Evolutionary conservation across 1,140 invertebrate species (phyloP).

Genomic region (Probaryconus sp.): DNA sequence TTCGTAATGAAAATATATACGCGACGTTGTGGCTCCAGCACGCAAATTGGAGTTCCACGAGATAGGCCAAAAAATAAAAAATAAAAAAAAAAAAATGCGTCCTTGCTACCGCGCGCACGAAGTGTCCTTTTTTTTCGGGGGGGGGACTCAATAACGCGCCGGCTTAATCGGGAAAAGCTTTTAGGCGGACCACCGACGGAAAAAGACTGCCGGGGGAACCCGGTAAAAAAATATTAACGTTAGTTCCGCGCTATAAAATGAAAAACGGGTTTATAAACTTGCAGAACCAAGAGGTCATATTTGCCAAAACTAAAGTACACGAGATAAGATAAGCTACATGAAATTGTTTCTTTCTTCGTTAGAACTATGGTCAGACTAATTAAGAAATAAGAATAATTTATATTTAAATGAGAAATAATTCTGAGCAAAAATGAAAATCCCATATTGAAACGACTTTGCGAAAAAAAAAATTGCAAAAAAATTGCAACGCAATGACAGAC

Average conservation of each 20-base stretch:
- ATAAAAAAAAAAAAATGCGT: constrained; percentile 23
- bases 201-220: constrained; percentile 12
- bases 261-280: constrained; percentile 10
- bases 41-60: constrained; percentile 34
- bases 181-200: constrained; percentile 26
- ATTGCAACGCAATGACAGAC: too few relatives aligned
- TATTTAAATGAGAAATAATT: too few relatives aligned
- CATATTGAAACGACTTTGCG: too few relatives aligned
- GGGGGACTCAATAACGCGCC: constrained; percentile 41
- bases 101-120: constrained; percentile 3
- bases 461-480: too few relatives aligned
- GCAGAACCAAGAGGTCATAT: not conserved
- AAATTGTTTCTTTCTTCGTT: not conserved
- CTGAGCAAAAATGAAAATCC: too few relatives aligned
- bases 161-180: constrained; percentile 54
- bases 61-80: too few relatives aligned
- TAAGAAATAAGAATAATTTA: too few relatives aligned
- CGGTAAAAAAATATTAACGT: constrained; percentile 20
- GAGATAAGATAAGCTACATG: not conserved
- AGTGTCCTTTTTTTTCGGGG: constrained; percentile 28
- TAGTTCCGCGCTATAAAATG: constrained; percentile 5
- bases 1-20: constrained; percentile 42
- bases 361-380: too few relatives aligned
- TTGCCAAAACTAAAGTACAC: not conserved
- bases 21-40: not conserved